These are phyloP conservation scores for Magallana gigas DNA, from an alignment of 1,140 invertebrate genomes.

Conservation along the genomic window DNA sequence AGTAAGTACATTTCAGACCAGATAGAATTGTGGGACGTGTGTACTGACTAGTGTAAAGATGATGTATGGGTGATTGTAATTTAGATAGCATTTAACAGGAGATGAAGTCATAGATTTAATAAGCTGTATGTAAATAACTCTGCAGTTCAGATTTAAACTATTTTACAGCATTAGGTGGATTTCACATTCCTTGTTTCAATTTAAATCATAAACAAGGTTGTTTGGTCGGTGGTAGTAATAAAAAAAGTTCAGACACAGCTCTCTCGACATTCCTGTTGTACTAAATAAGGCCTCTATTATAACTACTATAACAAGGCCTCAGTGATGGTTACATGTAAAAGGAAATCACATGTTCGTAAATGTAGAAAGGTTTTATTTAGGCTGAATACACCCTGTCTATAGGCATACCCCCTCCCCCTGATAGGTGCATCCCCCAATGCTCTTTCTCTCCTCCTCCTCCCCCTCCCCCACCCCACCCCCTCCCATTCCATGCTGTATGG, in stretches of 20 bases:
- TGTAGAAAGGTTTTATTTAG: neutral
- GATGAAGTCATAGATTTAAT: neutral
- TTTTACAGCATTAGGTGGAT: neutral
- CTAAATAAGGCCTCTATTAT: neutral
- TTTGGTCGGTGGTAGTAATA: neutral
- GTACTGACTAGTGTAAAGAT: too few species aligned
- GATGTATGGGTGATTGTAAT: too few species aligned
- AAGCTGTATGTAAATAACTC: neutral
- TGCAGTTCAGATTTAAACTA: neutral
- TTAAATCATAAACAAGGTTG: constrained; percentile 12
- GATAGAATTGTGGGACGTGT: too few species aligned
- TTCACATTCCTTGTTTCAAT: constrained; percentile 17
- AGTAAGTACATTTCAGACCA: constrained; percentile 34
- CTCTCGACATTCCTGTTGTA: neutral
- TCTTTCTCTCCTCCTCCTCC: too few species aligned
- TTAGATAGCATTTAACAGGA: neutral
- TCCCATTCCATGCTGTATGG: too few species aligned
- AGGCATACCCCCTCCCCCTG: neutral
- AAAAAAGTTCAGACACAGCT: neutral
- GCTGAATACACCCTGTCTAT: neutral
- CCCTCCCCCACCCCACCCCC: too few species aligned
- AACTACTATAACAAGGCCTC: too few species aligned
- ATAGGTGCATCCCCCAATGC: too few species aligned
- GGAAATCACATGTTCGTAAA: neutral
- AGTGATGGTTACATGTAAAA: neutral